phyloP scores from a whole-genome alignment of 1,140 invertebrate genomes.

The Centruroides sculpturatus region DNA sequence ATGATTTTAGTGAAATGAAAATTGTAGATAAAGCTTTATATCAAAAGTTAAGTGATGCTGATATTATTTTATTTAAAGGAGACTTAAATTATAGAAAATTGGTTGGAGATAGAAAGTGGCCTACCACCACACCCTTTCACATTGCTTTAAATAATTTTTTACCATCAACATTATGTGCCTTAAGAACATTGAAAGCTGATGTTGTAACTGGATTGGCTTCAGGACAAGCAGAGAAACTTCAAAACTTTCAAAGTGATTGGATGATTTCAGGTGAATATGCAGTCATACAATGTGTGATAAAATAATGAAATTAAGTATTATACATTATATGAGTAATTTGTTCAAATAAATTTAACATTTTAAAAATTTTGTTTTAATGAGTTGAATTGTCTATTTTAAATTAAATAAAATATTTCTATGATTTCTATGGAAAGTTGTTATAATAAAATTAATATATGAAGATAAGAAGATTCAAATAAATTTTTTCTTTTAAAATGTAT shows the following conservation, averaged over 20 bases:
- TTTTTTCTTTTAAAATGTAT: too few relatives aligned
- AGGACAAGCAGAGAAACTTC: not conserved
- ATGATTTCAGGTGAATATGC: conserved; percentile 78
- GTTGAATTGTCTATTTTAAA: too few relatives aligned
- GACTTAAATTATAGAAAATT: conserved; percentile 94
- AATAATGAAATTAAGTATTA: not conserved
- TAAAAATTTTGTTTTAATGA: too few relatives aligned
- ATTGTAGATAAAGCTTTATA: conserved; percentile 50
- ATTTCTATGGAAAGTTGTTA: too few relatives aligned
- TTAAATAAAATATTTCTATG: too few relatives aligned
- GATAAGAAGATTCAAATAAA: too few relatives aligned
- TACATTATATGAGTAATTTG: not conserved
- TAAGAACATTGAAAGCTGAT: conserved; percentile 89
- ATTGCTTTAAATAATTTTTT: conserved; percentile 59
- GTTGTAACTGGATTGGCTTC: conserved; percentile 57
- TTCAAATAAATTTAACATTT: not conserved
- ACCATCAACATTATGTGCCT: conserved; percentile 58
- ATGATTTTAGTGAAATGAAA: conserved; percentile 64
- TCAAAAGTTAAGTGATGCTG: conserved; percentile 46
- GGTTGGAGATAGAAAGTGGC: conserved; percentile 74
- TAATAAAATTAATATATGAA: too few relatives aligned
- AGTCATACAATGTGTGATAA: conserved; percentile 41
- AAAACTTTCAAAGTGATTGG: conserved; percentile 47
- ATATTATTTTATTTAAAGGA: conserved; percentile 82
- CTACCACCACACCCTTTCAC: conserved; percentile 49